Percentiles rank a stretch among this genome's conserved stretches.
phyloP scores from a whole-genome alignment of 2,113 vertebrate genomes.

The Fulica atra region DNA sequence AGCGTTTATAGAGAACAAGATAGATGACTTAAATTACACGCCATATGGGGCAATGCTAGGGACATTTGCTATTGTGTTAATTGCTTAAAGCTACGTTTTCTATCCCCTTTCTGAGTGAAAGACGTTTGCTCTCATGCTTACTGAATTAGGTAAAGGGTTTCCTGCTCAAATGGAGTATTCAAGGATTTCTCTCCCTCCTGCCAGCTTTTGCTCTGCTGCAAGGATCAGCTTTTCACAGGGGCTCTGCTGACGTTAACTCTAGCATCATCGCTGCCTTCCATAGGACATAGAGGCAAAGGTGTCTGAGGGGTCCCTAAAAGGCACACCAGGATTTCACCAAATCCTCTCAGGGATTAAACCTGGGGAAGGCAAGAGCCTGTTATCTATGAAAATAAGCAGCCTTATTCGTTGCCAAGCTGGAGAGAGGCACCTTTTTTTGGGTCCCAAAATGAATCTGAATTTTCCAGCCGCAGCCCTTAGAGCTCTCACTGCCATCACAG shows the following conservation, averaged over 20 bases:
- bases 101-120: conserved; percentile 9
- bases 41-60: conserved; percentile 57
- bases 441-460: neutral
- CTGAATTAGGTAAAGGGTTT: neutral
- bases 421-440: neutral
- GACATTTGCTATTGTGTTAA: conserved; percentile 66
- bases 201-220: neutral
- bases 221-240: neutral
- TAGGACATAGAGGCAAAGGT: neutral
- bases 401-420: neutral
- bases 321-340: neutral
- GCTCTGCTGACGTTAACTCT: neutral
- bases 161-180: neutral
- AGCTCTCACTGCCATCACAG: neutral
- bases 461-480: neutral
- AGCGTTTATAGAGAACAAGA: conserved; percentile 31
- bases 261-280: neutral
- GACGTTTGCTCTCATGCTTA: neutral
- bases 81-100: conserved; percentile 61
- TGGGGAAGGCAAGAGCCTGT: neutral
- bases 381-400: neutral
- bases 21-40: conserved; percentile 56
- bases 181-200: neutral
- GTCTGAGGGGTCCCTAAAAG: neutral
- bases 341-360: neutral